These are phyloP conservation scores for Heliconius charithonia DNA, from an alignment of 2,888 invertebrate genomes.

Conservation along the genomic window DNA sequence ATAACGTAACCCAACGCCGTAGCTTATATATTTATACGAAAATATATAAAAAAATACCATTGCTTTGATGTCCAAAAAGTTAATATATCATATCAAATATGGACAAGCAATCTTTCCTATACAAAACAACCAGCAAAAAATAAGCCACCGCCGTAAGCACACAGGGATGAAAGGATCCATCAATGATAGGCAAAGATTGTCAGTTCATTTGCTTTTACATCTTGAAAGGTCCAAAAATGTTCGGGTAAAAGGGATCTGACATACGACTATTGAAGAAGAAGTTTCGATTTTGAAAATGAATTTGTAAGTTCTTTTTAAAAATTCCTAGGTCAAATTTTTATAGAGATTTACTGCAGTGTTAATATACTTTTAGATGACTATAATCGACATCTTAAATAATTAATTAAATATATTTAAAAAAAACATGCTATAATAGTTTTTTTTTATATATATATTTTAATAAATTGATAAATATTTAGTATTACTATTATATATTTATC, in stretches of 20 bases:
- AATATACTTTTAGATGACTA: neutral
- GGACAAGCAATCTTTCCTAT: neutral
- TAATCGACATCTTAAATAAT: too few relatives aligned
- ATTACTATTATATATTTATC: too few relatives aligned
- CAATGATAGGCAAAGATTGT: slow-evolving; percentile 29
- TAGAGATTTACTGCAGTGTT: neutral
- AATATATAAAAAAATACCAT: too few relatives aligned
- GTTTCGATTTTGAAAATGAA: neutral
- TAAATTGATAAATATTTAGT: too few relatives aligned
- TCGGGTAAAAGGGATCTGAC: slow-evolving; percentile 14
- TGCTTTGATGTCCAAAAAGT: neutral
- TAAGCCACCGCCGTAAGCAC: neutral
- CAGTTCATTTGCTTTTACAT: slow-evolving; percentile 34
- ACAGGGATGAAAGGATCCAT: slow-evolving; percentile 31
- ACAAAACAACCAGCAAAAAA: slow-evolving; percentile 5
- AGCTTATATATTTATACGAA: neutral
- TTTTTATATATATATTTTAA: too few relatives aligned
- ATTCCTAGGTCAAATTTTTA: neutral
- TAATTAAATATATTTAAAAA: too few relatives aligned
- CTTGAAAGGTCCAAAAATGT: slow-evolving; percentile 35
- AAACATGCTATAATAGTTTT: too few relatives aligned
- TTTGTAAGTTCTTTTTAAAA: too few relatives aligned
- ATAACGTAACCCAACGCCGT: neutral
- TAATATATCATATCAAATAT: neutral
- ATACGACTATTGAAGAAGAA: slow-evolving; percentile 1